Conservation (phyloP, 2,888 invertebrate species). For the Axea sp. region DNA sequence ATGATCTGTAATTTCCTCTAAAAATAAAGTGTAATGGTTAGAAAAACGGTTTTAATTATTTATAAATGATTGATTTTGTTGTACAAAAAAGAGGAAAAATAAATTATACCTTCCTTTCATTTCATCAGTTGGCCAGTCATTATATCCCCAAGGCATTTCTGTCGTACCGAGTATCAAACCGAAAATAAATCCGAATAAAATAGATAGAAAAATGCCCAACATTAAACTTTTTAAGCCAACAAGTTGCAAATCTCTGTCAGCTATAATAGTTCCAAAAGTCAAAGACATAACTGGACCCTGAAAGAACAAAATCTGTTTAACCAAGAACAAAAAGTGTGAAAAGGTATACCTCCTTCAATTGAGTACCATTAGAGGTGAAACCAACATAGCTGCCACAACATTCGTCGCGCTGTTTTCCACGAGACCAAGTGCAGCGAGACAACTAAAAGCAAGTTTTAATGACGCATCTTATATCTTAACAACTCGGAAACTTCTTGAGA, state of each 20-base stretch:
- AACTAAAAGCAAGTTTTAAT: constrained; percentile 80
- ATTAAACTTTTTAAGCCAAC: constrained; percentile 86
- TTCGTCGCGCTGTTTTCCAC: constrained; percentile 91
- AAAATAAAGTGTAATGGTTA: too few species aligned
- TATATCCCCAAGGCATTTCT: constrained; percentile 87
- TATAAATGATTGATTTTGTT: too few species aligned
- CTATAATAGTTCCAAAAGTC: constrained; percentile 90
- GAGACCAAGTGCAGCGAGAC: constrained; percentile 90
- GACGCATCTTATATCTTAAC: constrained; percentile 16
- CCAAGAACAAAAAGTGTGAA: not conserved
- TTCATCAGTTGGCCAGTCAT: constrained; percentile 89
- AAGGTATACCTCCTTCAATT: too few species aligned
- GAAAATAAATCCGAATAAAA: constrained; percentile 89
- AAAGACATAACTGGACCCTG: constrained; percentile 92
- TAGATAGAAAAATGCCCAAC: constrained; percentile 87
- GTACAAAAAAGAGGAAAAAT: too few species aligned
- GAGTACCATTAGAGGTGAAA: constrained; percentile 85
- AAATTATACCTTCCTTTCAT: constrained; percentile 86
- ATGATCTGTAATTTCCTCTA: constrained; percentile 85
- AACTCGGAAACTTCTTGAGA: constrained; percentile 26
- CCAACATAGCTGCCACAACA: constrained; percentile 88
- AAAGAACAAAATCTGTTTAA: not conserved
- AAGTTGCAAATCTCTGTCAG: constrained; percentile 85
- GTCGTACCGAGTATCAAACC: constrained; percentile 87
- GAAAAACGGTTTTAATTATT: too few species aligned